These are phyloP conservation scores for Halictus ligatus DNA, from an alignment of 2,888 invertebrate genomes.

Conservation along the genomic window DNA sequence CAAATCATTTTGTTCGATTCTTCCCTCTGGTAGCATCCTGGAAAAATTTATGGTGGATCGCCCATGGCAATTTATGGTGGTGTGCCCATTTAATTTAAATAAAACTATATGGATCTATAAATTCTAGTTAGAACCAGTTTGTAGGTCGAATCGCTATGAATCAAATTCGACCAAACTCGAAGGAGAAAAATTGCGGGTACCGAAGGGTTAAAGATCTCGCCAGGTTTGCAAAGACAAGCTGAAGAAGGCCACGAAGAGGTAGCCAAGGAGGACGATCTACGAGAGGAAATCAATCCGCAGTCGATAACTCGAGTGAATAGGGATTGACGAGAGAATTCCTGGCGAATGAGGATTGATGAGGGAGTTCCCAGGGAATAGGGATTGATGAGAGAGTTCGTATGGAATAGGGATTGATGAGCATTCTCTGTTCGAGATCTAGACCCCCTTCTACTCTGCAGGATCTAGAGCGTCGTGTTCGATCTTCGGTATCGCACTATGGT, in stretches of 20 bases:
- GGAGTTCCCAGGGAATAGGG: slow-evolving; percentile 9
- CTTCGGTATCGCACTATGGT: not conserved
- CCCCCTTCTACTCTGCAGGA: not conserved
- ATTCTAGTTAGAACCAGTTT: no score
- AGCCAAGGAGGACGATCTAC: not conserved
- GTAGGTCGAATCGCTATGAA: no score
- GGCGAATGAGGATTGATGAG: slow-evolving; percentile 20
- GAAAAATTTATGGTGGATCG: no score
- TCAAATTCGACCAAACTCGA: not conserved
- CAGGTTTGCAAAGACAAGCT: not conserved
- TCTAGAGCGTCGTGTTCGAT: not conserved
- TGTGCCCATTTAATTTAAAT: no score
- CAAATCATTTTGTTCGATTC: no score
- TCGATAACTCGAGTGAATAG: slow-evolving; percentile 18
- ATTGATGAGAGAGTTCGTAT: slow-evolving; percentile 5
- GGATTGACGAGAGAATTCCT: slow-evolving; percentile 6
- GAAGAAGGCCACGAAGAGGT: not conserved
- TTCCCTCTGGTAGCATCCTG: no score
- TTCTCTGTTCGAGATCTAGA: slow-evolving; percentile 1
- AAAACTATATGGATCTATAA: no score
- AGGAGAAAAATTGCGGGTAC: not conserved
- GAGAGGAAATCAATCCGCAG: slow-evolving; percentile 1
- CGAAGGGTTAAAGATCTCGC: not conserved
- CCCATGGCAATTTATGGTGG: no score
- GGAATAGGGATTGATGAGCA: slow-evolving; percentile 18